Evolutionary conservation across 35 echinoderm and acorn worm species (phyloP).

Genomic region (Ptychodera flava): DNA sequence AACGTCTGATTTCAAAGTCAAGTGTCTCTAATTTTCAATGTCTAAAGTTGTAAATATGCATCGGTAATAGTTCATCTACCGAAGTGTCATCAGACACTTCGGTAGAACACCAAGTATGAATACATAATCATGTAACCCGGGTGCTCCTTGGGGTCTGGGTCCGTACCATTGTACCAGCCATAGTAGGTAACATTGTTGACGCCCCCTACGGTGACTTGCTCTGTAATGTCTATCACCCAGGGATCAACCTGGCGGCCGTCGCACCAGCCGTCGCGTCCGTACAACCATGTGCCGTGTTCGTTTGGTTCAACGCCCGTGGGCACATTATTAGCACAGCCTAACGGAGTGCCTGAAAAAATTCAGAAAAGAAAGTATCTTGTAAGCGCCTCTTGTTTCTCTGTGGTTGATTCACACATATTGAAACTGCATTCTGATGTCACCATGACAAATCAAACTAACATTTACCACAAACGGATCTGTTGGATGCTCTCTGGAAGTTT

Average conservation of each 20-base stretch:
- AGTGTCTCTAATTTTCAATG: too few relatives aligned
- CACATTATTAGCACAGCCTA: slow-evolving; percentile 52
- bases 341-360: slow-evolving; percentile 44
- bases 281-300: slow-evolving; percentile 88
- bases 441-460: neutral
- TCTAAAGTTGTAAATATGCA: too few relatives aligned
- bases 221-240: slow-evolving; percentile 66
- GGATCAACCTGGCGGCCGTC: slow-evolving; percentile 80
- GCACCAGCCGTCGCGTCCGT: slow-evolving; percentile 85
- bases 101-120: slow-evolving; percentile 74
- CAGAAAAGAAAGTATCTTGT: neutral
- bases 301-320: slow-evolving; percentile 86
- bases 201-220: slow-evolving; percentile 7
- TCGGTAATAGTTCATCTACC: too few relatives aligned
- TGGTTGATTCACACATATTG: neutral
- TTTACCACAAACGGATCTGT: neutral
- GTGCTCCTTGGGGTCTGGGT: slow-evolving; percentile 52
- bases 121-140: slow-evolving; percentile 72
- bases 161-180: slow-evolving; percentile 77
- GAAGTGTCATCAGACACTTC: too few relatives aligned
- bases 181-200: slow-evolving; percentile 56
- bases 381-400: neutral
- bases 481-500: neutral
- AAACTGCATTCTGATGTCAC: neutral
- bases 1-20: too few relatives aligned